Percentiles rank a stretch among this genome's conserved stretches.
Evolutionary conservation across 2,797 vertebrate species (phyloP).

Genomic region (Helostoma temminkii): DNA sequence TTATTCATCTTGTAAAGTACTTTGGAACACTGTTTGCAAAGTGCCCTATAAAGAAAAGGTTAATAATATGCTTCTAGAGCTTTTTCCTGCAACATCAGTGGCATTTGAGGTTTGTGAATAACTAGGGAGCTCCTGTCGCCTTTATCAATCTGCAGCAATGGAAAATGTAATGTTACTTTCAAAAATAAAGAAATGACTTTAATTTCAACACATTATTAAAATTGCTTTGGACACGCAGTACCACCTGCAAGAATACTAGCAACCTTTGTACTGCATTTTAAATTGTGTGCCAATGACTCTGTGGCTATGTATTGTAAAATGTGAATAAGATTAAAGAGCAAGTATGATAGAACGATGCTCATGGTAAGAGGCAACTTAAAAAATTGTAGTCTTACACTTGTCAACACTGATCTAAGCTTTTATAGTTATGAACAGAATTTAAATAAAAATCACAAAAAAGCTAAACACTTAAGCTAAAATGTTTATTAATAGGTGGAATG

Average conservation of each 20-base stretch:
- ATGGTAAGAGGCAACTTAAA: not conserved
- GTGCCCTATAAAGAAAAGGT: slow-evolving; percentile 36
- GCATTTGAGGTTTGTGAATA: slow-evolving; percentile 31
- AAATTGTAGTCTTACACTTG: not conserved
- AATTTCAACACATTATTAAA: slow-evolving; percentile 28
- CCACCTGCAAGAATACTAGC: not conserved
- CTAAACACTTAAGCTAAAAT: no score
- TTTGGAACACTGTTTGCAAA: slow-evolving; percentile 28
- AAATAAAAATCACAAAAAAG: no score
- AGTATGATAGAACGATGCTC: not conserved
- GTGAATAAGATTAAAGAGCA: not conserved
- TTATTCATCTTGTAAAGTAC: slow-evolving; percentile 25
- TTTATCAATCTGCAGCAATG: slow-evolving; percentile 10
- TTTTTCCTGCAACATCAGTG: slow-evolving; percentile 21
- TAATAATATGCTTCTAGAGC: slow-evolving; percentile 42
- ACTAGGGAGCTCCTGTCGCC: not conserved
- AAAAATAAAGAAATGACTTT: slow-evolving; percentile 14
- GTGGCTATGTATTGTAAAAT: not conserved
- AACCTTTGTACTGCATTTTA: slow-evolving; percentile 18
- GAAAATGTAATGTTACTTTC: not conserved
- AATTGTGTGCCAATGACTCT: not conserved
- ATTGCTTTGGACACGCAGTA: slow-evolving; percentile 18
- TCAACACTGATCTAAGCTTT: not conserved
- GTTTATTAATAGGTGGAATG: no score
- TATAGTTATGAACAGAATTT: not conserved